Evolutionary conservation across 2,888 invertebrate genomes (phyloP).

Genomic region (Trachelus stipa): DNA sequence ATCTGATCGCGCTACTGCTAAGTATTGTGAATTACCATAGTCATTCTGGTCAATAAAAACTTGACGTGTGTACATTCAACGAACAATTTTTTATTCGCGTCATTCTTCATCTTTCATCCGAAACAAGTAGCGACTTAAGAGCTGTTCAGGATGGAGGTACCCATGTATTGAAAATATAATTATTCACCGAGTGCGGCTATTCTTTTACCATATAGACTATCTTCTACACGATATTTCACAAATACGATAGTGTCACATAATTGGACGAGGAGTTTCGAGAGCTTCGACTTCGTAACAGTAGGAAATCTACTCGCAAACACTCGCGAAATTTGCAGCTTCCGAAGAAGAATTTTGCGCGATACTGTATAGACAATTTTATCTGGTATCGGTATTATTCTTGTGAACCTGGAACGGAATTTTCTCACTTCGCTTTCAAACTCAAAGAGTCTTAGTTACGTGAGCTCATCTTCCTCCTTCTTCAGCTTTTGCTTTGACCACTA

Average conservation of each 20-base stretch:
- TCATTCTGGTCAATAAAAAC: neutral
- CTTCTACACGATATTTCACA: slow-evolving; percentile 39
- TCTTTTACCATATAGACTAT: slow-evolving; percentile 30
- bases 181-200: slow-evolving; percentile 31
- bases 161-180: slow-evolving; percentile 46
- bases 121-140: slow-evolving; percentile 23
- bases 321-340: neutral
- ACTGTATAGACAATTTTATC: neutral
- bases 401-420: neutral
- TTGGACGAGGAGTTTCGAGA: slow-evolving; percentile 38
- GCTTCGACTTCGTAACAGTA: slow-evolving; percentile 33
- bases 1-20: neutral
- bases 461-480: neutral
- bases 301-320: slow-evolving; percentile 31
- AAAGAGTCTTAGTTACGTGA: neutral
- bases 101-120: slow-evolving; percentile 16
- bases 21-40: neutral
- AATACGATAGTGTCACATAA: slow-evolving; percentile 37
- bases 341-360: slow-evolving; percentile 1
- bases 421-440: neutral
- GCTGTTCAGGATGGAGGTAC: slow-evolving; percentile 25
- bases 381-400: neutral
- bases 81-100: neutral
- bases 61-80: neutral
- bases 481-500: neutral